These are phyloP conservation scores for Girardinus metallicus DNA, from an alignment of 2,797 vertebrate genomes.

Conservation along the genomic window DNA sequence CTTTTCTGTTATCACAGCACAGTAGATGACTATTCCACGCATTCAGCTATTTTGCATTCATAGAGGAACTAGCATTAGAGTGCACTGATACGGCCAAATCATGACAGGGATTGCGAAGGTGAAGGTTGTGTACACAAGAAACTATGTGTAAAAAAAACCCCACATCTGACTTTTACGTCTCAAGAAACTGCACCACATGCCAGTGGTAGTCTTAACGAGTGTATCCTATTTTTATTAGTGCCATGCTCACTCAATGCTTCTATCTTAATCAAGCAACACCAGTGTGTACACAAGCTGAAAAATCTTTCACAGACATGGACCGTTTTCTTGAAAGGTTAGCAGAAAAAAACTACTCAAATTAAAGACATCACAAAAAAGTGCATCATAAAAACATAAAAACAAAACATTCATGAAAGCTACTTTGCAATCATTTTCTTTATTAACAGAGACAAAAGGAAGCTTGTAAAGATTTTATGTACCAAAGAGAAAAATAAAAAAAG, in stretches of 20 bases:
- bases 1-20: conserved; percentile 23
- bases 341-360: not conserved
- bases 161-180: conserved; percentile 30
- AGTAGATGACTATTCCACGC: conserved; percentile 8
- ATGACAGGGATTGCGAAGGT: conserved; percentile 40
- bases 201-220: conserved; percentile 60
- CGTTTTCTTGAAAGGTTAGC: not conserved
- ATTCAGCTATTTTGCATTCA: conserved; percentile 38
- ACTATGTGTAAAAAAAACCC: not conserved
- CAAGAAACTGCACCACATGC: conserved; percentile 48
- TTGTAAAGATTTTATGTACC: not conserved
- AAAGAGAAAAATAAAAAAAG: not conserved
- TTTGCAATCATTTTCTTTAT: conserved; percentile 22
- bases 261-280: not conserved
- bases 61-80: conserved; percentile 40
- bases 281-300: not conserved
- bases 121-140: conserved; percentile 38
- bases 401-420: not conserved
- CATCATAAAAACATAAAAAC: not conserved
- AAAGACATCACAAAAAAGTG: not conserved
- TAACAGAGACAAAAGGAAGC: conserved; percentile 13
- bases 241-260: conserved; percentile 16
- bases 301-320: not conserved
- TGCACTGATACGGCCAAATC: conserved; percentile 31
- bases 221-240: conserved; percentile 51